Base-by-base conservation (phyloP, 2,113 vertebrate genomes). In the Mastomys natalensis region DNA sequence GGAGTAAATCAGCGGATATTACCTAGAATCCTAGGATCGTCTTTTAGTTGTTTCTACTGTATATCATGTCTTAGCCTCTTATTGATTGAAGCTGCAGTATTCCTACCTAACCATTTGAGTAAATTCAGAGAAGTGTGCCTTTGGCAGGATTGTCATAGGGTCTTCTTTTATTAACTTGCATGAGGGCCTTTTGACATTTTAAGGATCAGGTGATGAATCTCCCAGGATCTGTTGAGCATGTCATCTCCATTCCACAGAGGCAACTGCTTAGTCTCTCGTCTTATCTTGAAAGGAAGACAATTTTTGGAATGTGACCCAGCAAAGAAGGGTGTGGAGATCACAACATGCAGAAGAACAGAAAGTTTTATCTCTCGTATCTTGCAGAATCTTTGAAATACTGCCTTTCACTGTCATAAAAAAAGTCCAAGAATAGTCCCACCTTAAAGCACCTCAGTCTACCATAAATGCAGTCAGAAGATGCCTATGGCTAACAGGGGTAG, bases 41-140 rank as follows among this genome's bases (percentile, higher is more conserved):
- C 70, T 90, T 95, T 91, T 55, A 48, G 87, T 89, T 84, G 13
- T 91, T 94, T 95, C 34, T 68, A 88, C 77, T 48, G 62, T 88
- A 72, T 80, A 80, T 72, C 17, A 45, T 86, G 21, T 85, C 87
- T 92, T 86, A 94, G 19, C 37, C 31, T 93, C 9, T 80, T 93
- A 78, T 5, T 87, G 81, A 92, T 87, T 87, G 43, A 91, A 94
- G 37, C 17, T 84, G 2, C 4, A 8, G 55, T 68, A 8, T 48
- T 96, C 72, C 55, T 73, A n/a, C 87, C 34, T 78, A 96, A 76
- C 58, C 10, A 34, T 80, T 85, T 88, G 90, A 78, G 45, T 96
- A 64, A 84, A 95, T 92, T 53, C 34, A 94, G 48, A 60, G 34
- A 55, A 91, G 84, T 29, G 4, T 43, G 22, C 76, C 87, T 96